Percentiles rank a stretch among this genome's conserved stretches.
phyloP scores from a whole-genome alignment of 1,140 invertebrate species.

The Phenacoccus solenopsis region DNA sequence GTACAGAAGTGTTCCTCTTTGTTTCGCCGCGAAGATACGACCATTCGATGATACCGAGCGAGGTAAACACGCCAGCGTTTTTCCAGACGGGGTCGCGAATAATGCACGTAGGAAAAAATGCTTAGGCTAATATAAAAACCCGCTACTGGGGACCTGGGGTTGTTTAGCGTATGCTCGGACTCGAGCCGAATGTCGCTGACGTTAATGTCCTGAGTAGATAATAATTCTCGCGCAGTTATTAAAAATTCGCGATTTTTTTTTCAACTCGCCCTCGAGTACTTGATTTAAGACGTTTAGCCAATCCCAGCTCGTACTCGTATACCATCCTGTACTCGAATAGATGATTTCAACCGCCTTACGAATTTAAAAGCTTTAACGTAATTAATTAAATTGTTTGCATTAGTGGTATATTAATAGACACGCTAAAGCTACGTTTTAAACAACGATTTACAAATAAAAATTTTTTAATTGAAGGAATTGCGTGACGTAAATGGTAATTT shows the following conservation, averaged over 20 bases:
- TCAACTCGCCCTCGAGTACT: too few relatives aligned
- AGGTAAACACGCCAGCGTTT: neutral
- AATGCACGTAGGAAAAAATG: neutral
- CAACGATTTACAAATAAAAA: neutral
- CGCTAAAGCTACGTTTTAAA: too few relatives aligned
- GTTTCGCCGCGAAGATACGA: neutral
- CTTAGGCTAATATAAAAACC: neutral
- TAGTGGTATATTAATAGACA: too few relatives aligned
- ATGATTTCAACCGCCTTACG: too few relatives aligned
- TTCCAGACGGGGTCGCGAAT: too few relatives aligned
- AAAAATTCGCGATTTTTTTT: neutral
- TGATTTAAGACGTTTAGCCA: too few relatives aligned
- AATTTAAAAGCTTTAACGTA: too few relatives aligned
- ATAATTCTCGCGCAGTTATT: neutral
- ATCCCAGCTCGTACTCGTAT: too few relatives aligned
- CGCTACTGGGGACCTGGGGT: neutral
- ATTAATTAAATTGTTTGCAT: too few relatives aligned
- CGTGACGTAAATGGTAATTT: neutral
- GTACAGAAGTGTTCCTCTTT: neutral
- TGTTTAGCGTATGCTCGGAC: neutral
- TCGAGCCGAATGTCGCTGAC: neutral
- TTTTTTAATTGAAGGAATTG: neutral
- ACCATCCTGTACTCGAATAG: too few relatives aligned
- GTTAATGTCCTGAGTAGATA: neutral
- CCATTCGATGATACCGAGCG: neutral